Evolutionary conservation across 2,888 invertebrate genomes (phyloP).

Genomic region (Dimorphilus gyrociliatus): DNA sequence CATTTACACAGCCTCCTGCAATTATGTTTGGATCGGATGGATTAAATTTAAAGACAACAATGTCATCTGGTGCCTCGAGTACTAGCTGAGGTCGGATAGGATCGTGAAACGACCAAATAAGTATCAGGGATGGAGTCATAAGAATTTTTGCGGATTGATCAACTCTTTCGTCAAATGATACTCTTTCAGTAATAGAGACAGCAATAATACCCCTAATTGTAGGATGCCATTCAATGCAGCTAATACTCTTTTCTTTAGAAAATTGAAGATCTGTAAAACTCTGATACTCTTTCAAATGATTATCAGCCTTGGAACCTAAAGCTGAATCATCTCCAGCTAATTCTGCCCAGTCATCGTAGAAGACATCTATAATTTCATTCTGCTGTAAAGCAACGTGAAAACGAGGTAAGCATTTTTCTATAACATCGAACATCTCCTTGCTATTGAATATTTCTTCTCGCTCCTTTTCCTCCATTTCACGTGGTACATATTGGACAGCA

Average conservation of each 20-base stretch:
- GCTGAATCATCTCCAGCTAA: conserved; percentile 27
- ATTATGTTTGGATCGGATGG: conserved; percentile 34
- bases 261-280: conserved; percentile 38
- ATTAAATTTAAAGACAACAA: conserved; percentile 34
- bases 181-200: conserved; percentile 29
- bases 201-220: conserved; percentile 32
- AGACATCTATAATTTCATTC: conserved; percentile 38
- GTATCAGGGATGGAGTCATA: conserved; percentile 34
- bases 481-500: conserved; percentile 30
- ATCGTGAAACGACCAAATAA: conserved; percentile 38
- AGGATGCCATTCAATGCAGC: conserved; percentile 38
- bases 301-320: conserved; percentile 35
- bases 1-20: conserved; percentile 37
- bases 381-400: conserved; percentile 36
- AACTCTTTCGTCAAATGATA: conserved; percentile 34
- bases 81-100: conserved; percentile 38
- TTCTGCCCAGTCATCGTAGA: conserved; percentile 33
- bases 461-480: conserved; percentile 25
- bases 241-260: conserved; percentile 35
- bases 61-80: conserved; percentile 37
- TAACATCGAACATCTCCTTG: no score
- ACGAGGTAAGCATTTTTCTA: no score
- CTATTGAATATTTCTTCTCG: conserved; percentile 15
- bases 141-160: conserved; percentile 30
- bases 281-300: conserved; percentile 37